phyloP scores from a whole-genome alignment of 2,888 invertebrate species.

The Cosmopolites sordidus region DNA sequence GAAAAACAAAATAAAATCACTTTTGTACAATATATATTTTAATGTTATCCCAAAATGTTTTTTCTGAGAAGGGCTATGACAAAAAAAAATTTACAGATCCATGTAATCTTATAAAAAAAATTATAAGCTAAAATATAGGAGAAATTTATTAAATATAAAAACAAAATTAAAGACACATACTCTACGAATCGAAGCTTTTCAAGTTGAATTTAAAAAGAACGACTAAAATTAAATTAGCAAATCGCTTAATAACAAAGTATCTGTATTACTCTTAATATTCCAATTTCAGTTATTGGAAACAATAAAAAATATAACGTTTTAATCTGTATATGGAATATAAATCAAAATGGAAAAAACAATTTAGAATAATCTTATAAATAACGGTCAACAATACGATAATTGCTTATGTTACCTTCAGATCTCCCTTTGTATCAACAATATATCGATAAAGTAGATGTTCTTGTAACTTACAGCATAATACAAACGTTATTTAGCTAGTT shows the following conservation, averaged over 20 bases:
- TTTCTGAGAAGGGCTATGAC: conserved; percentile 9
- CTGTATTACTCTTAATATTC: too few species aligned
- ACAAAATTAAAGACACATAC: not conserved
- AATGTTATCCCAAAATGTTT: not conserved
- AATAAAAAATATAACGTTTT: too few species aligned
- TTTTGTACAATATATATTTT: not conserved
- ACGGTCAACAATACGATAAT: conserved; percentile 22
- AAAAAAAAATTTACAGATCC: conserved; percentile 9
- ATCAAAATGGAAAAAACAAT: conserved; percentile 15
- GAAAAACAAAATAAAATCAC: too few species aligned
- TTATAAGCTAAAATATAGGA: conserved; percentile 17
- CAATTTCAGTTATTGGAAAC: too few species aligned
- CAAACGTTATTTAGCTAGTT: too few species aligned
- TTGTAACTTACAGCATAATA: too few species aligned
- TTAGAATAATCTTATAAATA: conserved; percentile 15
- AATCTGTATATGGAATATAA: conserved; percentile 14
- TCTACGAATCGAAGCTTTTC: not conserved
- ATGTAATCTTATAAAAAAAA: conserved; percentile 10
- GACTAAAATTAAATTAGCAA: too few species aligned
- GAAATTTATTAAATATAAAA: too few species aligned
- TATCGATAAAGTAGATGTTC: too few species aligned
- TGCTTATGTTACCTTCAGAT: conserved; percentile 19
- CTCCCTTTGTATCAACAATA: conserved; percentile 1
- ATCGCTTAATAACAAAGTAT: too few species aligned
- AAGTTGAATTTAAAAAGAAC: too few species aligned